Base-by-base conservation (phyloP, 2,888 invertebrate species). In the Drosophila basisetae region DNA sequence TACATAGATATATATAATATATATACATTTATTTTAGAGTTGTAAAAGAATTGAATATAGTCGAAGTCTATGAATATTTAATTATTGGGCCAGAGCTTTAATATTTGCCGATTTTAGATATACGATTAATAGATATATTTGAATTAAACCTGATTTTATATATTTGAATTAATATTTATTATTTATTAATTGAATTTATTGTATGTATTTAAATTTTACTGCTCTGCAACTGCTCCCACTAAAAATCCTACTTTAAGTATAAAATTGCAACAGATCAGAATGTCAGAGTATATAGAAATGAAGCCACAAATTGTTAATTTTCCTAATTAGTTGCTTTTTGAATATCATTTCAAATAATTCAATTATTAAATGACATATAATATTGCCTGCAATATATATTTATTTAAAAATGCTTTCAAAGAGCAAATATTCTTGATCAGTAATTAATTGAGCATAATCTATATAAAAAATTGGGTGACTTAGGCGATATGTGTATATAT, bases 11-110 rank as follows among this genome's bases (percentile, higher is more conserved):
- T 31, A 47, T 11, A 62, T 62, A 22, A 6, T 30, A 39, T 61
- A 49, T 64, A 22, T 9, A 37, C 37, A 65, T 25, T 33, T 63
- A 28, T 47, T 58, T 59, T 30, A 56, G 56, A 56, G 39, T 41
- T 41, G 56, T 41, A 22, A n/a, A 2, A 16, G 13, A 22, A 16
- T 16, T 18, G 37, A 47, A 47, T 25, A 2, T 25, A 25, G 9
- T 47, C 4, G 9, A 25, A 25, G 16, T 9, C 16, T 47, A 25
- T 47, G 16, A 47, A 16, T 25, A 25, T 1, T 47, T 47, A 25
- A 47, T 47, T 22, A 43, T 22, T 22, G 22, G 7, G 7, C 16
- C 16, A 16, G 22, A 47, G 22, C 9, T 25, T 16, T 9, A 25
- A 16, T 47, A 25, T 16, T n/a, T 16, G 16, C 7, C 16, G 22